Conservation (phyloP, 1,140 invertebrate species). For the Cyclargus thomasi region DNA sequence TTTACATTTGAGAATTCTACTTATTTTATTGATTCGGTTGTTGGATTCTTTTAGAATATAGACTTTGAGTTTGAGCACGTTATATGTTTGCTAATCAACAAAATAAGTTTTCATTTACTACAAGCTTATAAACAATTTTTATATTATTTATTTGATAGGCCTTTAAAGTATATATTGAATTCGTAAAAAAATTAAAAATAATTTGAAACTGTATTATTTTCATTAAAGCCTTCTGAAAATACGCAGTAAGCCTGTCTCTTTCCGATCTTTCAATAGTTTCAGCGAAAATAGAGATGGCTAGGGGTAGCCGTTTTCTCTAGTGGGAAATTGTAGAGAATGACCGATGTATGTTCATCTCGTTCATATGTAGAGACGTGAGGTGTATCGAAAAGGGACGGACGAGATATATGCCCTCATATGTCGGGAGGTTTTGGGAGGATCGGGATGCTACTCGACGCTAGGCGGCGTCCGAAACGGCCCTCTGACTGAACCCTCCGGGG, state of each 20-base stretch:
- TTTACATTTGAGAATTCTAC: neutral
- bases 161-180: no score
- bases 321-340: slow-evolving; percentile 50
- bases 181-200: neutral
- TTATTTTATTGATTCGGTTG: neutral
- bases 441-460: slow-evolving; percentile 63
- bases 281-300: slow-evolving; percentile 61
- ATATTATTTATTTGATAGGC: neutral
- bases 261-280: slow-evolving; percentile 43
- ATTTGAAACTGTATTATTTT: neutral
- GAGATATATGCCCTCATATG: slow-evolving; percentile 36
- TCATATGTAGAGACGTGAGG: slow-evolving; percentile 61
- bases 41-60: neutral
- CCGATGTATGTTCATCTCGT: slow-evolving; percentile 59
- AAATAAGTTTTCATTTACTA: no score
- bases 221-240: neutral
- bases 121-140: no score
- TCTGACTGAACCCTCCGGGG: slow-evolving; percentile 27
- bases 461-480: slow-evolving; percentile 52
- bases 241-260: slow-evolving; percentile 41
- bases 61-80: neutral
- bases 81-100: no score
- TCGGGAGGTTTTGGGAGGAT: slow-evolving; percentile 23
- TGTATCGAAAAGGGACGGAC: slow-evolving; percentile 59
- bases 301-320: slow-evolving; percentile 59